Evolutionary conservation across 1,140 invertebrate species (phyloP), one percentile per base, ranked within the genome.

Genomic region (Megathymus violae): DNA sequence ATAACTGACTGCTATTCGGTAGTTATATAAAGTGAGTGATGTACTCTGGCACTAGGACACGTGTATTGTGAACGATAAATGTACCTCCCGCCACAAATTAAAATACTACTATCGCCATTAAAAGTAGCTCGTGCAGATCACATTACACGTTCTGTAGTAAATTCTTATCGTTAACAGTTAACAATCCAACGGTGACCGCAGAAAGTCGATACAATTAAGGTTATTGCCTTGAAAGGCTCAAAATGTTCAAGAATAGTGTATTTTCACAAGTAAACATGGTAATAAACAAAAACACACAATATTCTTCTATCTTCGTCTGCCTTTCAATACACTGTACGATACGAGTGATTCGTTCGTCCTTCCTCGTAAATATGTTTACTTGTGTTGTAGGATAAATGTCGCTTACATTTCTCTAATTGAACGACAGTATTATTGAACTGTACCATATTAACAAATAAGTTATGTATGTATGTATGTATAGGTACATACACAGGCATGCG

Each of bases 181-280:
- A 80, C 73, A n/a, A n/a, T 79, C 76, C 79, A 74, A 80, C 73
- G 68, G 72, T 69, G 62, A 78, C 69, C 80, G 83, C 76, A 78
- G 79, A 84, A 80, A 85, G 76, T 64, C 61, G 80, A 83, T 85
- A 78, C 85, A 88, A 79, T 74, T 83, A 78, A n/a, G n/a, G n/a
- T n/a, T n/a, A n/a, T n/a, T n/a, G n/a, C n/a, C n/a, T n/a, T n/a
- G n/a, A n/a, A n/a, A n/a, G n/a, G n/a, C n/a, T n/a, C n/a, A n/a
- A n/a, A n/a, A n/a, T n/a, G n/a, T n/a, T n/a, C n/a, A n/a, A n/a
- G n/a, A n/a, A n/a, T n/a, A n/a, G n/a, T n/a, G n/a, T n/a, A n/a
- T n/a, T n/a, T n/a, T n/a, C n/a, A n/a, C n/a, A n/a, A n/a, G n/a
- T n/a, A n/a, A n/a, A n/a, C n/a, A n/a, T n/a, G n/a, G n/a, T n/a